Evolutionary conservation across 2,888 invertebrate species (phyloP).

Genomic region (Tricholauxania praeusta): DNA sequence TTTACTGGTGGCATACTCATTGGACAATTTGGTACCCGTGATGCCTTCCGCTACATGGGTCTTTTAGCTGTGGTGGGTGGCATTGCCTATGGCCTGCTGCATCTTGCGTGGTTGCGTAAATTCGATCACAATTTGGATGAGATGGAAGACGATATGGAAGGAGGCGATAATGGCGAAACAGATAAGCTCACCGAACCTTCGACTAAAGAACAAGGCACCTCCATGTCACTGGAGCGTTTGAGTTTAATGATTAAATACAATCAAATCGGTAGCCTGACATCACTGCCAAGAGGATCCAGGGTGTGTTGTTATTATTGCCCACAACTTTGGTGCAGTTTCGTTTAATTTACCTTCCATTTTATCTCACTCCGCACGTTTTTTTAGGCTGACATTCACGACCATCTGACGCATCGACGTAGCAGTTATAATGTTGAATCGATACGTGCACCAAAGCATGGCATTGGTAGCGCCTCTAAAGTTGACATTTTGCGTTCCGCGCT

Average conservation of each 20-base stretch:
- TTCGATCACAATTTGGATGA: constrained; percentile 69
- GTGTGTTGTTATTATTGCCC: constrained; percentile 64
- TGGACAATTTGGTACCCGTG: constrained; percentile 79
- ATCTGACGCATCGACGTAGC: constrained; percentile 67
- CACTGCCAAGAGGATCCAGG: constrained; percentile 75
- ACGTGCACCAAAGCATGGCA: constrained; percentile 59
- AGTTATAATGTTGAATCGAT: constrained; percentile 68
- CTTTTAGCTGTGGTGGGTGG: constrained; percentile 79
- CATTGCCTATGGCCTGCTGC: constrained; percentile 76
- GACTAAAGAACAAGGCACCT: constrained; percentile 77
- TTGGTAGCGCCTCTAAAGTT: constrained; percentile 70
- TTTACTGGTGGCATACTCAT: constrained; percentile 84
- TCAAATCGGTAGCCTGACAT: constrained; percentile 80
- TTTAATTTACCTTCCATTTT: constrained; percentile 9
- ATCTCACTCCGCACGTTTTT: constrained; percentile 26
- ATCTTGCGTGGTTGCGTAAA: constrained; percentile 79
- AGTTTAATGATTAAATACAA: constrained; percentile 82
- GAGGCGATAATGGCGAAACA: constrained; percentile 71
- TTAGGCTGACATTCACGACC: constrained; percentile 68
- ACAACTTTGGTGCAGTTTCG: background rate
- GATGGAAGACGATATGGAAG: constrained; percentile 64
- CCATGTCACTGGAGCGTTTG: constrained; percentile 78
- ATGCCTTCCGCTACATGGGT: constrained; percentile 85
- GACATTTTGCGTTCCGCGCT: constrained; percentile 78
- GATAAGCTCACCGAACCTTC: constrained; percentile 77